phyloP scores from a whole-genome alignment of 2,888 invertebrate species.

The Phragmatobia fuliginosa region DNA sequence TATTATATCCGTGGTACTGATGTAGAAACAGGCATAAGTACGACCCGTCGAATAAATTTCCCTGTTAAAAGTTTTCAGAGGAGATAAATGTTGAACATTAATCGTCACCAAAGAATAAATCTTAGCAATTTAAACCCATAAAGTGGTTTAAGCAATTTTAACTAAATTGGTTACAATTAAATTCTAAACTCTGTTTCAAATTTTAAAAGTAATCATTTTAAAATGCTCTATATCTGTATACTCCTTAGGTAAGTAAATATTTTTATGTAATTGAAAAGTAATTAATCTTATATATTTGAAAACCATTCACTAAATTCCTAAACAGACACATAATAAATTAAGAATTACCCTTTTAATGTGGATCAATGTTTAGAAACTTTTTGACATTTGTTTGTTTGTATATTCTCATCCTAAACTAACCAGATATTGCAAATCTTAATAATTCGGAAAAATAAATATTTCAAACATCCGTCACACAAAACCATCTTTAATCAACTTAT shows the following conservation, averaged over 20 bases:
- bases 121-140: not conserved
- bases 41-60: not conserved
- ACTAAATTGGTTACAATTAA: not conserved
- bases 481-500: too few species aligned
- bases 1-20: not conserved
- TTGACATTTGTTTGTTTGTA: too few species aligned
- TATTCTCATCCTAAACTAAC: too few species aligned
- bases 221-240: not conserved
- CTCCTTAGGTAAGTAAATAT: not conserved
- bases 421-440: too few species aligned
- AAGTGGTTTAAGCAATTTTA: not conserved
- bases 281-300: not conserved
- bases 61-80: not conserved
- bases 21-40: not conserved
- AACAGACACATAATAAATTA: not conserved
- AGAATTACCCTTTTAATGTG: not conserved
- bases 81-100: not conserved
- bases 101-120: not conserved
- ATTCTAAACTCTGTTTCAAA: not conserved
- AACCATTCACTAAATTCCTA: not conserved
- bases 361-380: too few species aligned
- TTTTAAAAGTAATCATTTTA: not conserved
- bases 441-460: too few species aligned
- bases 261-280: too few species aligned
- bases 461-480: too few species aligned